Evolutionary conservation across 2,888 invertebrate species (phyloP).

Genomic region (Minunthozetes semirufus): DNA sequence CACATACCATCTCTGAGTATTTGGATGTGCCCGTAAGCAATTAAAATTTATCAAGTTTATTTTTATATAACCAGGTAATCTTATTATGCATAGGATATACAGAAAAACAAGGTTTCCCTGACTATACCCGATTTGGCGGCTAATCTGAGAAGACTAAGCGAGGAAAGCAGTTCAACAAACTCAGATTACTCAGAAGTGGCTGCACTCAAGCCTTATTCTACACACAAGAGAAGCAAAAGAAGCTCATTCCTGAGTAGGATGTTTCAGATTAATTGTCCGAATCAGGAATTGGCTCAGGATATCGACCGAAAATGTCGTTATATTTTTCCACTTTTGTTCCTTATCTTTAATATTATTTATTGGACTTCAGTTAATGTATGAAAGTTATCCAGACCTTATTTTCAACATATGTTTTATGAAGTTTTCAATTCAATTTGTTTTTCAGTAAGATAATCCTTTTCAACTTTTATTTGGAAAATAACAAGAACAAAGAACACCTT

Average conservation of each 20-base stretch:
- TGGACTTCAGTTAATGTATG: conserved; percentile 1
- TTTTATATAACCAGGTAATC: background rate
- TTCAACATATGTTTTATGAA: too few relatives aligned
- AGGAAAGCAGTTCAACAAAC: background rate
- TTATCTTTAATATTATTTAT: conserved; percentile 27
- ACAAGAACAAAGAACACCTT: too few relatives aligned
- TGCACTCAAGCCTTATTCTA: background rate
- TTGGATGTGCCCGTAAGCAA: background rate
- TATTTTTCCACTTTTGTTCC: conserved; percentile 31
- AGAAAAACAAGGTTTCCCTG: background rate
- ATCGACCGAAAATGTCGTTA: conserved; percentile 34
- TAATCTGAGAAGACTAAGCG: background rate
- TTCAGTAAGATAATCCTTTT: too few relatives aligned
- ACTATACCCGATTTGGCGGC: background rate
- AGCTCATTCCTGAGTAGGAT: background rate
- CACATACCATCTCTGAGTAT: background rate
- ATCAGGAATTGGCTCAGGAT: conserved; percentile 23
- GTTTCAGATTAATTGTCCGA: background rate
- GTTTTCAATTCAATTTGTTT: too few relatives aligned
- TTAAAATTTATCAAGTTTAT: background rate
- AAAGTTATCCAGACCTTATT: too few relatives aligned
- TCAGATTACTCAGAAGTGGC: background rate
- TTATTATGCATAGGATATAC: background rate
- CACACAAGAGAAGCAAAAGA: too few relatives aligned
- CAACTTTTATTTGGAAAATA: too few relatives aligned